Evolutionary conservation across 1,140 invertebrate genomes (phyloP).

Genomic region (Eufriesea mexicana): DNA sequence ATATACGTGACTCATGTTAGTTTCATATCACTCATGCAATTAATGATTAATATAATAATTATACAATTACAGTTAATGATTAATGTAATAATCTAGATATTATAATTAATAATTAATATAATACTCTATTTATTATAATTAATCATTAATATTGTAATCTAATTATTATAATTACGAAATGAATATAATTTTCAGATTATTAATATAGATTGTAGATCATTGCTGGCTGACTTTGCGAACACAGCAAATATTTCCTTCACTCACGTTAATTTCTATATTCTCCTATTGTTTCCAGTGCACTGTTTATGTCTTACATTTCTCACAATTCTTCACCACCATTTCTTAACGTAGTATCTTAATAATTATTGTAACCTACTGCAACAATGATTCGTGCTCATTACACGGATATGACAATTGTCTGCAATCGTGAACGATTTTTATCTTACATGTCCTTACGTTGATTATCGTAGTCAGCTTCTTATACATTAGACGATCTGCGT

Average conservation of each 20-base stretch:
- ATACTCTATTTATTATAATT: too few species aligned
- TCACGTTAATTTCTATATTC: constrained; percentile 34
- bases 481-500: constrained; percentile 16
- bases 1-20: too few species aligned
- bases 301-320: constrained; percentile 40
- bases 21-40: too few species aligned
- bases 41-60: too few species aligned
- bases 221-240: not conserved
- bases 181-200: too few species aligned
- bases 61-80: too few species aligned
- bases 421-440: constrained; percentile 42
- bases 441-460: constrained; percentile 18
- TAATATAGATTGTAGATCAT: too few species aligned
- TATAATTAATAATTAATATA: too few species aligned
- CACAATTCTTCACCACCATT: constrained; percentile 35
- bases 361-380: constrained; percentile 54
- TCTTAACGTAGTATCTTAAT: constrained; percentile 45
- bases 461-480: constrained; percentile 53
- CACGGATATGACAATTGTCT: constrained; percentile 39
- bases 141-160: too few species aligned
- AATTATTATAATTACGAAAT: too few species aligned
- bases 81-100: too few species aligned
- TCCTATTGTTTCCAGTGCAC: constrained; percentile 45
- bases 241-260: constrained; percentile 32
- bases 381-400: constrained; percentile 44